phyloP scores from a whole-genome alignment of 2,888 invertebrate species.

The Ennomos fuscantarius region DNA sequence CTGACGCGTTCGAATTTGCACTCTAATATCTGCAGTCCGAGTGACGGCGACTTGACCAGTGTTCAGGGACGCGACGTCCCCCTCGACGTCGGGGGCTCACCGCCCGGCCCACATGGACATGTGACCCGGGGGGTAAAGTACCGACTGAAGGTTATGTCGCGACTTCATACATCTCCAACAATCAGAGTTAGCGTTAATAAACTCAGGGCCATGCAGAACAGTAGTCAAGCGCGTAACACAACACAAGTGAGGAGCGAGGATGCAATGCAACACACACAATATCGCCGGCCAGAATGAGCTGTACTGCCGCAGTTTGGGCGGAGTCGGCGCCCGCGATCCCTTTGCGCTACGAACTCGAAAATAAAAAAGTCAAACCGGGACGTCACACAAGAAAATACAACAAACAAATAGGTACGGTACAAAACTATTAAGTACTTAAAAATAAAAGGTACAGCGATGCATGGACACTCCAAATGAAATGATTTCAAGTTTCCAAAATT shows the following conservation, averaged over 20 bases:
- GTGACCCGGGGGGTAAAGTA: constrained; percentile 61
- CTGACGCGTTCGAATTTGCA: constrained; percentile 43
- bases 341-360: constrained; percentile 70
- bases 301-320: constrained; percentile 44
- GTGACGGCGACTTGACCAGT: constrained; percentile 59
- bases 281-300: constrained; percentile 83
- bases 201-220: constrained; percentile 63
- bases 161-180: constrained; percentile 24
- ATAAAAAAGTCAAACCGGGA: constrained; percentile 56
- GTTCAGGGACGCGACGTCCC: constrained; percentile 47
- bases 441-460: constrained; percentile 9
- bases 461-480: constrained; percentile 9
- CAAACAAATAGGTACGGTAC: constrained; percentile 15
- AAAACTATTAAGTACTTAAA: constrained; percentile 15
- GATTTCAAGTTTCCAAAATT: constrained; percentile 5
- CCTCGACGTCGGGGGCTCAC: constrained; percentile 50
- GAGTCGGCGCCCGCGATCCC: constrained; percentile 41
- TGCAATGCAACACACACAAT: constrained; percentile 77
- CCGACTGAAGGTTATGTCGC: constrained; percentile 48
- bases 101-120: constrained; percentile 54
- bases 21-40: constrained; percentile 30
- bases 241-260: constrained; percentile 62
- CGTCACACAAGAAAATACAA: constrained; percentile 42
- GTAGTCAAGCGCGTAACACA: constrained; percentile 60
- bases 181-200: constrained; percentile 23